Evolutionary conservation across 2,888 invertebrate genomes (phyloP).

Genomic region (Stictocephala bisonia): DNA sequence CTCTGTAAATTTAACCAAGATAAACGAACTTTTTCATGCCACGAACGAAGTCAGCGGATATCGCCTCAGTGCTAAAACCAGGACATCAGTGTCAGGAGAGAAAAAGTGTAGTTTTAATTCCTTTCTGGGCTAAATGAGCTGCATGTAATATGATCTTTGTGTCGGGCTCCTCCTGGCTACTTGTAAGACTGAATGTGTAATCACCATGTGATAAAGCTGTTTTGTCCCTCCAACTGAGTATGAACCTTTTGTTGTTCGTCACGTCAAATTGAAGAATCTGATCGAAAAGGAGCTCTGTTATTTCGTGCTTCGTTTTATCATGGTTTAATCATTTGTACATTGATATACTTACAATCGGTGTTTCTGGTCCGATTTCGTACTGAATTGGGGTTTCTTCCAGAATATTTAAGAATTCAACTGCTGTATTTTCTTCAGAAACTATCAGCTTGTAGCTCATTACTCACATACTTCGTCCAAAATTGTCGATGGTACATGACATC

Average conservation of each 20-base stretch:
- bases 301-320: not conserved
- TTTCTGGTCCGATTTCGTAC: not conserved
- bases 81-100: not conserved
- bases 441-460: not conserved
- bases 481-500: not conserved
- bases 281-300: too few relatives aligned
- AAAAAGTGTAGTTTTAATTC: not conserved
- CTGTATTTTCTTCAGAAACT: not conserved
- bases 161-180: not conserved
- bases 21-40: constrained; percentile 18
- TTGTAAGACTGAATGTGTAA: not conserved
- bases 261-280: too few relatives aligned
- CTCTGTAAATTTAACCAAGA: constrained; percentile 15
- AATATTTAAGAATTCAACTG: not conserved
- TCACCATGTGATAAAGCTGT: too few relatives aligned
- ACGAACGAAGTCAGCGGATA: not conserved
- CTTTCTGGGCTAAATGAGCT: not conserved
- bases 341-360: not conserved
- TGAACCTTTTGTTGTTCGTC: too few relatives aligned
- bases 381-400: not conserved
- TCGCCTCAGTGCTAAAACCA: not conserved
- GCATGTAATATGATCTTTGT: constrained; percentile 2
- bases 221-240: too few relatives aligned
- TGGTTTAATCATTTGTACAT: not conserved
- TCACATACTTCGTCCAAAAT: not conserved